Evolutionary conservation across 1,140 invertebrate species (phyloP).

Genomic region (Phthorimaea operculella): DNA sequence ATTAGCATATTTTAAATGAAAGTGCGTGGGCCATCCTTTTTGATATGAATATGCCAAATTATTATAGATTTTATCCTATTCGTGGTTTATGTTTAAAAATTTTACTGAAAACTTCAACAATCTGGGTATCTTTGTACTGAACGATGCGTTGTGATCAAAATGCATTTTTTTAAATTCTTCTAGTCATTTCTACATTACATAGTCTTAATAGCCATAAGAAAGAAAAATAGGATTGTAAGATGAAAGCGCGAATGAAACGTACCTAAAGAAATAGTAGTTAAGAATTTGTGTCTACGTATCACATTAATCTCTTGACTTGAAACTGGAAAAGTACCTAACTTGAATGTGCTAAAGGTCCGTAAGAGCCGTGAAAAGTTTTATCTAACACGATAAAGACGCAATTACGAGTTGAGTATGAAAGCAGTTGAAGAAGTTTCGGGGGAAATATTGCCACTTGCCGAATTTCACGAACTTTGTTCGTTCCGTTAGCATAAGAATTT

Average conservation of each 20-base stretch:
- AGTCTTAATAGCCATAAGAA: slow-evolving; percentile 10
- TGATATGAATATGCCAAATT: slow-evolving; percentile 39
- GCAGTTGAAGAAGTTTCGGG: slow-evolving; percentile 11
- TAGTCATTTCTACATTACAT: slow-evolving; percentile 9
- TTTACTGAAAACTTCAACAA: background rate
- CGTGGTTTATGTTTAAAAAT: background rate
- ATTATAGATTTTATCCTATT: slow-evolving; percentile 16
- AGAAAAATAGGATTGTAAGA: slow-evolving; percentile 11
- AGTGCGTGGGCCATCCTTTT: slow-evolving; percentile 27
- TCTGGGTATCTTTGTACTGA: slow-evolving; percentile 12
- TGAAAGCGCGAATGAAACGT: slow-evolving; percentile 37
- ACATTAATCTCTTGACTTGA: too few relatives aligned
- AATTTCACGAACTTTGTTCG: slow-evolving; percentile 13
- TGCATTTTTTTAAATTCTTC: slow-evolving; percentile 16
- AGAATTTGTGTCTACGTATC: background rate
- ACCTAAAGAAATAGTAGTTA: slow-evolving; percentile 26
- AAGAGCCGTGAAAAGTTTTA: slow-evolving; percentile 17
- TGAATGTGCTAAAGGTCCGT: background rate
- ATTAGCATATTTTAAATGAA: slow-evolving; percentile 30
- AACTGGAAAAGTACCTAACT: too few relatives aligned
- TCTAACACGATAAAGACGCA: slow-evolving; percentile 20
- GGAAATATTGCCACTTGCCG: slow-evolving; percentile 14
- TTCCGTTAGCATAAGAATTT: slow-evolving; percentile 22
- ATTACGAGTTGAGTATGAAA: slow-evolving; percentile 15
- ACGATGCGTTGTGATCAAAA: slow-evolving; percentile 21